Evolutionary conservation across 2,888 invertebrate species (phyloP).

Genomic region (Isoperla grammatica): DNA sequence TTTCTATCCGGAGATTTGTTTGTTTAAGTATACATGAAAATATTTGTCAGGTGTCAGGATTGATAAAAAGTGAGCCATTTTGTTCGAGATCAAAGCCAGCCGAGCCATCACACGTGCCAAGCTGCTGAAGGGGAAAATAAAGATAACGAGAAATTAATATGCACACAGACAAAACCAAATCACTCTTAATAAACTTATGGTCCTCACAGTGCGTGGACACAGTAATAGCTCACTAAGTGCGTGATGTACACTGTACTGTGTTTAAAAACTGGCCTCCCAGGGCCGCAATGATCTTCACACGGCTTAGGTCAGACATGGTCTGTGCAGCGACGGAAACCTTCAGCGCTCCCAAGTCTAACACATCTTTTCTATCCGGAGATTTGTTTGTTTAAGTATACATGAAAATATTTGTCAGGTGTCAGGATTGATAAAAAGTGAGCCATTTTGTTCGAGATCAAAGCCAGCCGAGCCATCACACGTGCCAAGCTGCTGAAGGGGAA

Average conservation of each 20-base stretch:
- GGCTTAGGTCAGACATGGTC: no score
- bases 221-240: no score
- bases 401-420: slow-evolving; percentile 19
- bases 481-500: background rate
- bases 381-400: background rate
- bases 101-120: background rate
- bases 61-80: slow-evolving; percentile 16
- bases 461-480: background rate
- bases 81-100: slow-evolving; percentile 6
- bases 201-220: no score
- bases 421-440: slow-evolving; percentile 16
- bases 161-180: no score
- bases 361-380: no score
- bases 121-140: slow-evolving; percentile 4
- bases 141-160: no score
- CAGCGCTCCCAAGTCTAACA: no score
- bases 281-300: no score
- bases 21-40: background rate
- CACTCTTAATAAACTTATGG: no score
- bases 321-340: no score
- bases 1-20: no score
- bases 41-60: slow-evolving; percentile 19
- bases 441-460: slow-evolving; percentile 12
- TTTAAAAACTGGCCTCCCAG: slow-evolving; percentile 1
- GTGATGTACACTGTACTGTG: slow-evolving; percentile 15